Percentiles rank a stretch among this genome's conserved stretches.
These are phyloP conservation scores for Hydrophis major DNA, from an alignment of 2,797 vertebrate genomes.

Conservation along the genomic window DNA sequence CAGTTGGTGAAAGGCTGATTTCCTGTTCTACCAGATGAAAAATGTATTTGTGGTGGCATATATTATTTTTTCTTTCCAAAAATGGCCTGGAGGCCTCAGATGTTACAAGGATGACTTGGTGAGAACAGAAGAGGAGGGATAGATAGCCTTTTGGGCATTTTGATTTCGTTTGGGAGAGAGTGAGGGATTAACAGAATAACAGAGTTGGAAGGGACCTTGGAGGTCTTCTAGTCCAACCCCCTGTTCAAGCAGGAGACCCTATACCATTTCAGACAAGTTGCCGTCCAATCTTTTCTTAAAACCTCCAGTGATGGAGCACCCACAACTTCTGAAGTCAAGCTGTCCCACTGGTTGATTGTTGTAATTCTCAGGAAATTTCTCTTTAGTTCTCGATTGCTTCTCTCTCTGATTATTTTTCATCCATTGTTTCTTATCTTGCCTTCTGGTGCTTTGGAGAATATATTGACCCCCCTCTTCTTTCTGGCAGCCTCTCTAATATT, in stretches of 20 bases:
- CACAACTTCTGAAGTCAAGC: not conserved
- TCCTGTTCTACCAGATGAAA: not conserved
- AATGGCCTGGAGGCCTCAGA: not conserved
- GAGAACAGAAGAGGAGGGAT: not conserved
- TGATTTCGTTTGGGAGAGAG: not conserved
- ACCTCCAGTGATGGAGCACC: not conserved
- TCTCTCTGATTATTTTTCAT: too few relatives aligned
- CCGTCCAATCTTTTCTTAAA: not conserved
- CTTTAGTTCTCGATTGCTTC: too few relatives aligned
- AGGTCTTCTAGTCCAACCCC: not conserved
- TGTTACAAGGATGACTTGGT: not conserved
- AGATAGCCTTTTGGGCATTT: not conserved
- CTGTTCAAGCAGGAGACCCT: too few relatives aligned
- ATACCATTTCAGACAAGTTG: not conserved
- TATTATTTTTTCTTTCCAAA: not conserved
- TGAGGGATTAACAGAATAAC: not conserved
- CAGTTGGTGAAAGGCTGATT: not conserved
- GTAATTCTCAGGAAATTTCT: too few relatives aligned
- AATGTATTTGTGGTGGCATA: not conserved
- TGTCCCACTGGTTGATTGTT: too few relatives aligned
- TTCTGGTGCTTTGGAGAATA: too few relatives aligned
- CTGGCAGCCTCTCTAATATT: too few relatives aligned
- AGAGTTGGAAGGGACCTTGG: not conserved
- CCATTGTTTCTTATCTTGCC: too few relatives aligned
- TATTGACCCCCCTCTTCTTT: too few relatives aligned